These are phyloP conservation scores for Drosophila engyochracea DNA, from an alignment of 2,888 invertebrate species.

Conservation along the genomic window DNA sequence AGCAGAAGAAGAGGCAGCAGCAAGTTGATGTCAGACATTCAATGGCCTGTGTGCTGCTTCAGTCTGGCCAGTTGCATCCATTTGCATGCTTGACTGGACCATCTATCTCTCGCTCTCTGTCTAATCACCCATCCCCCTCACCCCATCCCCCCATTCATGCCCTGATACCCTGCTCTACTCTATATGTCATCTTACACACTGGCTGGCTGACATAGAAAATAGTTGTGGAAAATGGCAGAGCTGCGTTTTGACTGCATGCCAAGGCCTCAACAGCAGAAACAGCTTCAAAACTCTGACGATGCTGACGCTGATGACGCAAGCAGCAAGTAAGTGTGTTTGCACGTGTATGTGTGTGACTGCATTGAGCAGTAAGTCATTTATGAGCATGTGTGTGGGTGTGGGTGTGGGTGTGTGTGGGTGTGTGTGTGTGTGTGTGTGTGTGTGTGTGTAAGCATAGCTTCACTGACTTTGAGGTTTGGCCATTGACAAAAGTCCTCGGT, in stretches of 20 bases:
- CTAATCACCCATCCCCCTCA: background rate
- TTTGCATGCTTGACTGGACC: slow-evolving; percentile 44
- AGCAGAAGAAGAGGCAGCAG: slow-evolving; percentile 22
- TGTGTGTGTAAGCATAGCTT: slow-evolving; percentile 32
- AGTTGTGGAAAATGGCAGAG: slow-evolving; percentile 61
- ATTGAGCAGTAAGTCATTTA: slow-evolving; percentile 67
- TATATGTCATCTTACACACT: slow-evolving; percentile 40
- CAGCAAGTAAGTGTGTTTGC: slow-evolving; percentile 35
- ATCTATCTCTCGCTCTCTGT: slow-evolving; percentile 34
- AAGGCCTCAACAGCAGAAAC: slow-evolving; percentile 63
- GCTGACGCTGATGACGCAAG: slow-evolving; percentile 75
- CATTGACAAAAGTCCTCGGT: slow-evolving; percentile 75
- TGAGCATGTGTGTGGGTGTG: slow-evolving; percentile 44
- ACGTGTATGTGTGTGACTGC: slow-evolving; percentile 44
- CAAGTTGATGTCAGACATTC: slow-evolving; percentile 70
- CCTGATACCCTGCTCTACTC: background rate
- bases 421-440: slow-evolving; percentile 38
- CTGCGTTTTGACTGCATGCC: slow-evolving; percentile 79
- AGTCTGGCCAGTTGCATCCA: slow-evolving; percentile 54
- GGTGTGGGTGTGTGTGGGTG: slow-evolving; percentile 37
- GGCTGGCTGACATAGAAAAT: slow-evolving; percentile 73
- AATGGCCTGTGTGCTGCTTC: slow-evolving; percentile 57
- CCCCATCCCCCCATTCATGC: background rate
- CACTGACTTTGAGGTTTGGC: slow-evolving; percentile 67
- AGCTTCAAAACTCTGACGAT: slow-evolving; percentile 60